A percentile compares a stretch with the other conserved stretches of the same genome.
These are phyloP conservation scores for Stratiomys singularior DNA, from an alignment of 2,888 invertebrate genomes.

Conservation along the genomic window DNA sequence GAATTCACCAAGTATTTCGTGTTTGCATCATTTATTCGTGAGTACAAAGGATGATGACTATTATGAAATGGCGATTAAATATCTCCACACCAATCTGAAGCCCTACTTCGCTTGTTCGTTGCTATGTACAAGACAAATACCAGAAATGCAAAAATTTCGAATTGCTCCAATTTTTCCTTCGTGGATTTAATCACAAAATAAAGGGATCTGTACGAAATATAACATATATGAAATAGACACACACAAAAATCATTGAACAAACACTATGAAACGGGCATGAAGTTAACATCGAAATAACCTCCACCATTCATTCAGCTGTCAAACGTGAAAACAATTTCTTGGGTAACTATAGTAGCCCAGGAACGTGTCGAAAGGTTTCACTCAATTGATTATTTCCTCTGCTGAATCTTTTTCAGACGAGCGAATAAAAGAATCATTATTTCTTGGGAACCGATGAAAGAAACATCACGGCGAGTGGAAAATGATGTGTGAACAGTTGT, in stretches of 20 bases:
- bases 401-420: neutral
- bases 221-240: neutral
- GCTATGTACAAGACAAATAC: no score
- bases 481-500: neutral
- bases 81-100: no score
- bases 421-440: neutral
- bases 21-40: no score
- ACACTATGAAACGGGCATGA: conserved; percentile 8
- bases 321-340: conserved; percentile 33
- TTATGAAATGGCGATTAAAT: no score
- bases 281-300: conserved; percentile 1
- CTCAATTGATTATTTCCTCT: neutral
- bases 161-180: conserved; percentile 10
- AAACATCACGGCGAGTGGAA: neutral
- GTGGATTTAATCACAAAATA: neutral
- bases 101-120: no score
- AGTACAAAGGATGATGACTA: no score
- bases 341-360: conserved; percentile 35
- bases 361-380: conserved; percentile 23
- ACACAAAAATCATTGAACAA: conserved; percentile 10
- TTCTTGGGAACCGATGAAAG: neutral
- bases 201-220: neutral
- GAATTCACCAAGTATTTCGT: no score
- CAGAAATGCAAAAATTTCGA: neutral
- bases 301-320: conserved; percentile 25